A percentile compares a stretch with the other conserved stretches of the same genome.
These are phyloP conservation scores for Cephus sareptanus DNA, from an alignment of 2,888 invertebrate genomes.

Conservation along the genomic window DNA sequence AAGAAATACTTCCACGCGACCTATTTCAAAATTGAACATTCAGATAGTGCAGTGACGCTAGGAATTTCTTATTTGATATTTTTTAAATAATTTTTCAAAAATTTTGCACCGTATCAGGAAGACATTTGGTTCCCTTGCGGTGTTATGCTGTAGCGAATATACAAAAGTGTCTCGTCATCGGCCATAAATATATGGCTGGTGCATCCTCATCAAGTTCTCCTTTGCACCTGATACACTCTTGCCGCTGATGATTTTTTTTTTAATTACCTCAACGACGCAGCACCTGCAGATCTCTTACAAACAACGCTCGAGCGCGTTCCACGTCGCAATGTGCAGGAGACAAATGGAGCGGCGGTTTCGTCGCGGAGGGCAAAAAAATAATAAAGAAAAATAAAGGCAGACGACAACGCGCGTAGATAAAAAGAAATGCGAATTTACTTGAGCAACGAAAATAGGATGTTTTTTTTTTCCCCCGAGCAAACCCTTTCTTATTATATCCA, in stretches of 20 bases:
- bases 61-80: background rate
- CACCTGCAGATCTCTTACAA: slow-evolving; percentile 29
- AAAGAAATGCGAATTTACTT: background rate
- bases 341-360: background rate
- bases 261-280: slow-evolving; percentile 26
- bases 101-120: background rate
- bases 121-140: background rate
- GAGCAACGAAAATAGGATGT: background rate
- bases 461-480: background rate
- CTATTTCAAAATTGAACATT: background rate
- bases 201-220: slow-evolving; percentile 40
- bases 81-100: background rate
- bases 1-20: background rate
- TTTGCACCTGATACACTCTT: slow-evolving; percentile 60
- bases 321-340: background rate
- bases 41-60: background rate
- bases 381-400: background rate
- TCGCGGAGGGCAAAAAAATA: background rate
- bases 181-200: slow-evolving; percentile 56
- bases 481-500: background rate
- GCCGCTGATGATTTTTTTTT: slow-evolving; percentile 56
- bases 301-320: background rate
- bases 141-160: background rate
- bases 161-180: slow-evolving; percentile 62
- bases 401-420: background rate